A percentile compares a stretch with the other conserved stretches of the same genome.
These are phyloP conservation scores for Hypomesus transpacificus DNA, from an alignment of 2,113 vertebrate genomes.

Conservation along the genomic window DNA sequence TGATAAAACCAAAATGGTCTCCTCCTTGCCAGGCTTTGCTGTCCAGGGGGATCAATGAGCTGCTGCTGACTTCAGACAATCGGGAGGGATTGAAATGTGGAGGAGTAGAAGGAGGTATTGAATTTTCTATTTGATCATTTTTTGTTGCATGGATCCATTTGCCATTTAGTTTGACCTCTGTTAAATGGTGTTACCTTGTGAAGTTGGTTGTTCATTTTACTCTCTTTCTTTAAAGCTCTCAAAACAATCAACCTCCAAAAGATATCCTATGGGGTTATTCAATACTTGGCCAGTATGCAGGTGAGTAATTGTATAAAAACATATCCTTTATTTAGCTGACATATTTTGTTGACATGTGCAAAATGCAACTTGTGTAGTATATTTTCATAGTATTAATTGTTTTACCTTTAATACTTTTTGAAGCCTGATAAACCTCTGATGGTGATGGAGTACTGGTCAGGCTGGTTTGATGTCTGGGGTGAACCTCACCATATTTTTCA, in stretches of 20 bases:
- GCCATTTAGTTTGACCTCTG: not conserved
- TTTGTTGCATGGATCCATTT: not conserved
- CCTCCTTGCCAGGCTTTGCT: slow-evolving; percentile 70
- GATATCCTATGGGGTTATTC: slow-evolving; percentile 72
- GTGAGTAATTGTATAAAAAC: slow-evolving; percentile 49
- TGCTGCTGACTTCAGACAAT: slow-evolving; percentile 86
- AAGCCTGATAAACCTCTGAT: slow-evolving; percentile 84
- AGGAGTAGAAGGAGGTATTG: slow-evolving; percentile 82
- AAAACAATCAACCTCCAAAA: slow-evolving; percentile 89
- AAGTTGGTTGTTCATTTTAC: not conserved
- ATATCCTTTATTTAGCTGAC: slow-evolving; percentile 6
- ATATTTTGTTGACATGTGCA: not conserved
- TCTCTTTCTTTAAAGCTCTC: slow-evolving; percentile 56
- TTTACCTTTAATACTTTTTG: slow-evolving; percentile 3
- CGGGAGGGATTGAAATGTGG: slow-evolving; percentile 71
- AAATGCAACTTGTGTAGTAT: not conserved
- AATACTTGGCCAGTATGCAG: slow-evolving; percentile 74
- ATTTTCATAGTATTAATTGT: not conserved
- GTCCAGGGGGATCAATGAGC: slow-evolving; percentile 80
- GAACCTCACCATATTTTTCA: slow-evolving; percentile 82
- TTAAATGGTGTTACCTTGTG: too few relatives aligned
- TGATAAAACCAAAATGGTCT: too few relatives aligned
- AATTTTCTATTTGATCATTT: not conserved
- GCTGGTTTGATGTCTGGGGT: slow-evolving; percentile 95
- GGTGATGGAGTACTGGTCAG: slow-evolving; percentile 96